Base-by-base conservation (phyloP, 2,888 invertebrate species). In the Mantis religiosa region DNA sequence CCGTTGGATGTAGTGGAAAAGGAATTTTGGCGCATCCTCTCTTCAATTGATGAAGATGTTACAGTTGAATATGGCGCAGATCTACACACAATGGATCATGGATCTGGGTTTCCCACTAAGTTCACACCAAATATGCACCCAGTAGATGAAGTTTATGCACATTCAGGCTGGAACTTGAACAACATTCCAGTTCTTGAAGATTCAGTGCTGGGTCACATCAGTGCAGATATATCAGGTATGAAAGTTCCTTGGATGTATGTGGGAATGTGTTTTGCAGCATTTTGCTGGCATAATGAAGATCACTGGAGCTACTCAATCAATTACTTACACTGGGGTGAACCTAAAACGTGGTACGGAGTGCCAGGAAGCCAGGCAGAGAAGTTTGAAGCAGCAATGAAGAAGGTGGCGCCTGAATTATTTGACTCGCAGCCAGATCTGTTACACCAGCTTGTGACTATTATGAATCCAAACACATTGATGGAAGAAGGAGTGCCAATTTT, bases 251-350 rank as follows among this genome's bases (percentile, higher is more conserved):
- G 99, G 99, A 97, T 99, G 96, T 99, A 99, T 93, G 99, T 99
- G 84, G 99, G 99, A 84, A 99, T 99, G 99, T 99, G 99, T 93
- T 99, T 99, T 93, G 98, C 99, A 1, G 98, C 99, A 3, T 99
- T 99, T 93, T 99, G 99, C 93, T 99, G 99, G 99, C 99, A 99
- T 94, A 99, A 99, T 92, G 99, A 99, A 93, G 99, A 99, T 93
- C 99, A 99, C 93, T 99, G 99, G 99, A 99, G 99, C 92, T 99
- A 99, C 93, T 99, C 99, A 28, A 99, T 99, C 92, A 99, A 99
- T 93, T 99, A 99, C 93, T 94, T 99, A 91, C 99, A 99, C 93
- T 99, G 99, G 99, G 99, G 99, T 82, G 99, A 99, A 93, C 98
- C 99, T 0, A 99, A 99, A 94, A 98, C 98, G 4, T 97, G 98